These are phyloP conservation scores for Coreoperca whiteheadi DNA, from an alignment of 2,113 vertebrate species.

Conservation along the genomic window DNA sequence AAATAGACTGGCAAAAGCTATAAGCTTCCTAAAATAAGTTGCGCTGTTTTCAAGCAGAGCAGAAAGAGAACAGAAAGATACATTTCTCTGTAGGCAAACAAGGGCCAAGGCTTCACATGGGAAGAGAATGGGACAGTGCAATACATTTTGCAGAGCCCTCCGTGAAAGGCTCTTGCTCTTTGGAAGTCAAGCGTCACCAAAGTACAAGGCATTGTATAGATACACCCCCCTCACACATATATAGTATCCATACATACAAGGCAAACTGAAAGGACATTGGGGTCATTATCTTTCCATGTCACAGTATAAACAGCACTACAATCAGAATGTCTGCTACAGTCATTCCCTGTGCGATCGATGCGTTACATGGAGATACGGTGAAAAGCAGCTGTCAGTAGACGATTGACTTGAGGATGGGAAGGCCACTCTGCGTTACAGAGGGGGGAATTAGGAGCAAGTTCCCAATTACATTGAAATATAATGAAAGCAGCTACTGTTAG, in stretches of 20 bases:
- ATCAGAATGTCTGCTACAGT: conserved; percentile 69
- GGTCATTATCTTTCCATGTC: conserved; percentile 45
- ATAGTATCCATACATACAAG: conserved; percentile 70
- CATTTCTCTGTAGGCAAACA: conserved; percentile 59
- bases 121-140: conserved; percentile 69
- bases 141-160: conserved; percentile 70
- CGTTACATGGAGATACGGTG: conserved; percentile 45
- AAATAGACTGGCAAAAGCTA: conserved; percentile 38
- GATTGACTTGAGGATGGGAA: conserved; percentile 54
- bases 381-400: conserved; percentile 60
- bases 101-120: conserved; percentile 65
- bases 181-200: conserved; percentile 77
- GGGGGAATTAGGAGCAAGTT: conserved; percentile 41
- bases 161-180: conserved; percentile 75
- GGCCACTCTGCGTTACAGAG: conserved; percentile 60
- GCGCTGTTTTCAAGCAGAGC: neutral
- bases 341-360: conserved; percentile 47
- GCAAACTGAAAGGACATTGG: conserved; percentile 64
- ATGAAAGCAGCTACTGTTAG: conserved; percentile 60
- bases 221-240: conserved; percentile 42
- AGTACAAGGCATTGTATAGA: conserved; percentile 76
- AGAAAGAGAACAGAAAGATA: conserved; percentile 32
- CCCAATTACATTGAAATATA: conserved; percentile 56
- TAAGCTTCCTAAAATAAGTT: conserved; percentile 40
- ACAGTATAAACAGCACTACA: conserved; percentile 54